phyloP scores from a whole-genome alignment of 2,888 invertebrate species.

The Volucella inflata region DNA sequence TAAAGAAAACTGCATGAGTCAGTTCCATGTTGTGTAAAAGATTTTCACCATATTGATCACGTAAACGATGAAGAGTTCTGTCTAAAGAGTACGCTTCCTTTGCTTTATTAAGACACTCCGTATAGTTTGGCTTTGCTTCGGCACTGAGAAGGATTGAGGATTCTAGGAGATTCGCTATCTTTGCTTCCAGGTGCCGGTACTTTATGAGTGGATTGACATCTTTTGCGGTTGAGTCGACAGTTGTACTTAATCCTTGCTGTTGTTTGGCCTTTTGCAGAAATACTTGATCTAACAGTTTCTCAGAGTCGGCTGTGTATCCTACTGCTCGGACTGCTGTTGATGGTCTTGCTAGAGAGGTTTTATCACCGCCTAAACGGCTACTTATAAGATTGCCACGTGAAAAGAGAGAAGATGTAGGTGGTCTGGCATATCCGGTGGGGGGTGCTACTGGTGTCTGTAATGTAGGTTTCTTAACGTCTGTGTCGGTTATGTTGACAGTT shows the following conservation, averaged over 20 bases:
- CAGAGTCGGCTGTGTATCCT: slow-evolving; percentile 93
- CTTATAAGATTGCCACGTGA: slow-evolving; percentile 82
- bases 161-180: slow-evolving; percentile 95
- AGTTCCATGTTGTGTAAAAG: slow-evolving; percentile 97
- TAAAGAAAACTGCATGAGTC: slow-evolving; percentile 97
- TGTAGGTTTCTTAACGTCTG: slow-evolving; percentile 16
- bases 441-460: slow-evolving; percentile 37
- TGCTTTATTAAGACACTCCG: slow-evolving; percentile 91
- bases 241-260: slow-evolving; percentile 79
- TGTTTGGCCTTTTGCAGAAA: slow-evolving; percentile 85
- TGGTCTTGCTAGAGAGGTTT: slow-evolving; percentile 87
- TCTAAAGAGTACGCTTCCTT: slow-evolving; percentile 98
- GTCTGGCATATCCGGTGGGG: slow-evolving; percentile 44
- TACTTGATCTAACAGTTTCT: slow-evolving; percentile 89
- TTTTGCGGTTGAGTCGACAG: slow-evolving; percentile 87
- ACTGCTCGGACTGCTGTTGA: slow-evolving; percentile 99
- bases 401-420: slow-evolving; percentile 68
- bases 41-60: slow-evolving; percentile 95
- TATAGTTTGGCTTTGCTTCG: slow-evolving; percentile 79
- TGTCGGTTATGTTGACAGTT: not conserved
- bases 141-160: slow-evolving; percentile 89
- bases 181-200: slow-evolving; percentile 93
- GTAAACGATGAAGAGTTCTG: slow-evolving; percentile 93
- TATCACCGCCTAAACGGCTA: slow-evolving; percentile 80
- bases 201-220: slow-evolving; percentile 92